phyloP scores from a whole-genome alignment of 2,888 invertebrate genomes.

The Drosophila maculinotata region DNA sequence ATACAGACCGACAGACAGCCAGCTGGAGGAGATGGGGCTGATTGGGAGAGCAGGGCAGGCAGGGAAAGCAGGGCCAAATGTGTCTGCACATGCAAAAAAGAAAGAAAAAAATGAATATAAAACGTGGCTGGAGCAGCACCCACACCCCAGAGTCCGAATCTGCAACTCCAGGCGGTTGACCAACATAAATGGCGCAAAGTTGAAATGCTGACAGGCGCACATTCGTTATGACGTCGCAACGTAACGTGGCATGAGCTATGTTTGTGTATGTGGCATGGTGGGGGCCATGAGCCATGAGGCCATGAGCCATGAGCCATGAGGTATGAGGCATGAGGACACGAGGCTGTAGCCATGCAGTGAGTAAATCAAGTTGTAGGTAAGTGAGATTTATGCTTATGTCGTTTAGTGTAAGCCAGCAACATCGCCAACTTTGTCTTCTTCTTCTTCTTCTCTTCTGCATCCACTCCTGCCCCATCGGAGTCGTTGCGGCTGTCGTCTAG shows the following conservation, averaged over 20 bases:
- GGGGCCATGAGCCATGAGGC: constrained; percentile 26
- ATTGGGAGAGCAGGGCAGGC: constrained; percentile 20
- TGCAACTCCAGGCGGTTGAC: constrained; percentile 59
- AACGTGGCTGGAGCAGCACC: constrained; percentile 55
- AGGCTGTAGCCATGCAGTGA: constrained; percentile 58
- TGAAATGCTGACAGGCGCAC: constrained; percentile 82
- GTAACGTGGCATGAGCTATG: constrained; percentile 50
- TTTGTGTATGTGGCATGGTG: constrained; percentile 12
- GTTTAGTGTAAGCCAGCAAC: constrained; percentile 74
- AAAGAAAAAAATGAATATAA: neutral
- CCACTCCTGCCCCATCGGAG: neutral
- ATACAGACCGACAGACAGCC: constrained; percentile 32
- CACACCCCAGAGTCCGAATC: constrained; percentile 35
- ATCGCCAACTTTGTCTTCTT: constrained; percentile 33
- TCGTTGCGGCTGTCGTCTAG: constrained; percentile 34
- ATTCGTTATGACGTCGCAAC: constrained; percentile 73
- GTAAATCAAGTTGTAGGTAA: constrained; percentile 81
- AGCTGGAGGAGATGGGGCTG: neutral
- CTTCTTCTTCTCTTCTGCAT: neutral
- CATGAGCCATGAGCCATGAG: constrained; percentile 21
- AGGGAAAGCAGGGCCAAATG: too few species aligned
- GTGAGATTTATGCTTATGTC: constrained; percentile 81
- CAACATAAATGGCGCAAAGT: constrained; percentile 83
- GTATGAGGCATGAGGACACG: constrained; percentile 24
- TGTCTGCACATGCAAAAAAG: constrained; percentile 58